These are phyloP conservation scores for Augochlora pura DNA, from an alignment of 1,140 invertebrate species.

Conservation along the genomic window DNA sequence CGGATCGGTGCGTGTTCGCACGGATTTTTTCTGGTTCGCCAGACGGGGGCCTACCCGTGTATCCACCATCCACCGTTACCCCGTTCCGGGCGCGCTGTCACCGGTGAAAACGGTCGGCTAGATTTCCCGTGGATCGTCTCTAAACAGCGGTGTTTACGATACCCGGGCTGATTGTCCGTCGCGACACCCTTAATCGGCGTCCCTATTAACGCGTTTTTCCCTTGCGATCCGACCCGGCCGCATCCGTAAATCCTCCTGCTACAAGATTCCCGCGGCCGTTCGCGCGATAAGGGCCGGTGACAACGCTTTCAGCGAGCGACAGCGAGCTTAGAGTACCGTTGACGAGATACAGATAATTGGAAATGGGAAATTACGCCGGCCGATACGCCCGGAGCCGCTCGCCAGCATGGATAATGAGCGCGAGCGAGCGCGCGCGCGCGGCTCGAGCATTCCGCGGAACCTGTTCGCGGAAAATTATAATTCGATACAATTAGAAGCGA, in stretches of 20 bases:
- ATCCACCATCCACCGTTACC: neutral
- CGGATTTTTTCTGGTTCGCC: neutral
- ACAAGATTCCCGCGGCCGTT: slow-evolving; percentile 16
- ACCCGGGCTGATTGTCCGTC: neutral
- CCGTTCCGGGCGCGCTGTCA: neutral
- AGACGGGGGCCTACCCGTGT: too few species aligned
- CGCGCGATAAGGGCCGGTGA: slow-evolving; percentile 38
- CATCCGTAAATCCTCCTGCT: slow-evolving; percentile 20
- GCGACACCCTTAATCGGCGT: slow-evolving; percentile 20
- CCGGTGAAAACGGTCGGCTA: neutral
- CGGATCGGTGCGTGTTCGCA: neutral
- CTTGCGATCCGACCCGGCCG: neutral
- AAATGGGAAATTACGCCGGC: slow-evolving; percentile 26
- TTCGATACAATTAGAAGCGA: slow-evolving; percentile 28
- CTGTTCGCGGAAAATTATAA: slow-evolving; percentile 43
- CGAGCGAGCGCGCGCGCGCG: neutral
- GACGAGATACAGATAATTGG: slow-evolving; percentile 48
- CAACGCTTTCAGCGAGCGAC: slow-evolving; percentile 12
- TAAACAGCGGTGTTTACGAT: slow-evolving; percentile 29
- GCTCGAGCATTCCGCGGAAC: slow-evolving; percentile 31
- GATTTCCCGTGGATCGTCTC: neutral
- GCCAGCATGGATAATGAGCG: slow-evolving; percentile 33
- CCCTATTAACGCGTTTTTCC: neutral
- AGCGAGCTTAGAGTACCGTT: slow-evolving; percentile 1
- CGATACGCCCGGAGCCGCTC: slow-evolving; percentile 13